These are phyloP conservation scores for Poeciliopsis turrubarensis DNA, from an alignment of 2,113 vertebrate genomes.

Conservation along the genomic window DNA sequence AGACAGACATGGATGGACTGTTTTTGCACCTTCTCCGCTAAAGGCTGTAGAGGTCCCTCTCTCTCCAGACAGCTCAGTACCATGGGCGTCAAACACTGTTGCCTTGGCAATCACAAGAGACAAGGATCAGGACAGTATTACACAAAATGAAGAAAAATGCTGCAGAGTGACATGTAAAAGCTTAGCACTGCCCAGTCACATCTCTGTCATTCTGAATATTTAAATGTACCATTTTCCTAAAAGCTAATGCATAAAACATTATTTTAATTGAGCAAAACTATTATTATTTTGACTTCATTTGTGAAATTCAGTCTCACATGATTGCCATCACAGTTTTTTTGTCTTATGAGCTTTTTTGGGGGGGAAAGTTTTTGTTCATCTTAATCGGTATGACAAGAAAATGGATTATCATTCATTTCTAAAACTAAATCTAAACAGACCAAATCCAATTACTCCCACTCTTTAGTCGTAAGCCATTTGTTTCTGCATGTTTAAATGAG, in stretches of 20 bases:
- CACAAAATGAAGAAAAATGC: background rate
- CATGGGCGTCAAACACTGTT: conserved; percentile 88
- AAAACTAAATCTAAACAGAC: no score
- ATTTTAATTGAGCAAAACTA: background rate
- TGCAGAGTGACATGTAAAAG: no score
- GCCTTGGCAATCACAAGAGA: conserved; percentile 77
- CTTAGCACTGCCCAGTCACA: background rate
- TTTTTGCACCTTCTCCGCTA: conserved; percentile 84
- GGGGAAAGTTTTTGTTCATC: no score
- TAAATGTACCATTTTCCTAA: background rate
- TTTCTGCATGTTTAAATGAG: no score
- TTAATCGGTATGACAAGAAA: no score
- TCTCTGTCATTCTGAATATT: background rate
- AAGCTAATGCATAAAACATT: background rate
- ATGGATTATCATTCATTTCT: no score
- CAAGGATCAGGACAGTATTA: conserved; percentile 20
- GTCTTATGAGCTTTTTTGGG: no score
- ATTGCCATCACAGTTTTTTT: background rate
- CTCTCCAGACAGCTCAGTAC: conserved; percentile 86
- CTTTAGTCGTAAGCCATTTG: no score
- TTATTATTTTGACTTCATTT: background rate
- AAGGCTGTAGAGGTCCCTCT: conserved; percentile 88
- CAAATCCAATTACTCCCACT: no score
- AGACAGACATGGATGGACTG: background rate
- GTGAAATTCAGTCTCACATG: background rate